These are phyloP conservation scores for Erynnis tages DNA, from an alignment of 2,888 invertebrate species.

Conservation along the genomic window DNA sequence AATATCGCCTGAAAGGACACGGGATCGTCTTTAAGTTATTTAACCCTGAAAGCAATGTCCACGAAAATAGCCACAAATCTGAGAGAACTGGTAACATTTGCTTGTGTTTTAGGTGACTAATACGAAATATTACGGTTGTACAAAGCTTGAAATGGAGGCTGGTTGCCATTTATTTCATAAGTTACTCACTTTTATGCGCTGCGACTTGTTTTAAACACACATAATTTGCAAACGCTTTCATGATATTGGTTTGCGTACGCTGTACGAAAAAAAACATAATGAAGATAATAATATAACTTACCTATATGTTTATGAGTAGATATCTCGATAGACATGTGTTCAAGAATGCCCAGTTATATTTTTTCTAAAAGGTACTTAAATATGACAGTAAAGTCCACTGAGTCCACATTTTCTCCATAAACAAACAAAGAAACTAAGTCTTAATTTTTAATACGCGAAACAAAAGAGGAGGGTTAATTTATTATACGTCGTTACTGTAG, in stretches of 20 bases:
- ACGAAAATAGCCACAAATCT: slow-evolving; percentile 65
- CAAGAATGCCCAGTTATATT: too few species aligned
- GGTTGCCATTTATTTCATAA: slow-evolving; percentile 16
- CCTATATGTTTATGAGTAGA: too few species aligned
- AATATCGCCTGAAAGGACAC: slow-evolving; percentile 59
- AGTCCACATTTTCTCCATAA: too few species aligned
- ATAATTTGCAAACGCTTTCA: slow-evolving; percentile 13
- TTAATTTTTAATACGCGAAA: too few species aligned
- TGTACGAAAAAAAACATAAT: background rate
- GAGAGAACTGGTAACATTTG: slow-evolving; percentile 54
- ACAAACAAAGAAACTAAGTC: too few species aligned
- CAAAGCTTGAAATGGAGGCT: slow-evolving; percentile 27
- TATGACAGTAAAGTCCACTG: too few species aligned
- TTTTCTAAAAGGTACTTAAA: too few species aligned
- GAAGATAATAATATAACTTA: too few species aligned
- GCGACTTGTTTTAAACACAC: slow-evolving; percentile 27
- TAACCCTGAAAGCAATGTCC: slow-evolving; percentile 71
- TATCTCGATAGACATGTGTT: background rate
- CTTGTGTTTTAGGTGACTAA: slow-evolving; percentile 54
- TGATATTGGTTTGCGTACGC: background rate
- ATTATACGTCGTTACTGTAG: background rate
- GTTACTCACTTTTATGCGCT: slow-evolving; percentile 15
- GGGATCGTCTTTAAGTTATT: slow-evolving; percentile 63
- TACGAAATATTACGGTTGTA: slow-evolving; percentile 47
- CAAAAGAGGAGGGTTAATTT: too few species aligned